A percentile compares a stretch with the other conserved stretches of the same genome.
These are phyloP conservation scores for Acleris sparsana DNA, from an alignment of 2,888 invertebrate species.

Conservation along the genomic window DNA sequence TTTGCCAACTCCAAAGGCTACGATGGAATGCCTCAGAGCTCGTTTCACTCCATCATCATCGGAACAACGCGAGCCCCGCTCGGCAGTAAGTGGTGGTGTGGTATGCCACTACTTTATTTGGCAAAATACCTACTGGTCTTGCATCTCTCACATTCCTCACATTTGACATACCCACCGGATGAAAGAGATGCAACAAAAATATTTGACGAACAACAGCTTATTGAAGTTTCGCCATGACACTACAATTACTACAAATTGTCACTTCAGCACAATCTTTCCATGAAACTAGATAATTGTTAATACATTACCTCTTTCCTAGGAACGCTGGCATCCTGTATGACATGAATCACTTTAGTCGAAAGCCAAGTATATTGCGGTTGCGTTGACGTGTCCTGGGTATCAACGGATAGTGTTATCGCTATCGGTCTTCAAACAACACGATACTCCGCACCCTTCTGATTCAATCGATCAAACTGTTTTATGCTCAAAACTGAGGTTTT, in stretches of 20 bases:
- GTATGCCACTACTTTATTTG: too few relatives aligned
- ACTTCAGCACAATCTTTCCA: too few relatives aligned
- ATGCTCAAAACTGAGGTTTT: slow-evolving; percentile 4
- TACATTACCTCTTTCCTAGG: slow-evolving; percentile 6
- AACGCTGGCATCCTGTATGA: slow-evolving; percentile 11
- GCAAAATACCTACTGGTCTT: too few relatives aligned
- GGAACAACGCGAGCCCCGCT: background rate
- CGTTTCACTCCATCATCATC: too few relatives aligned
- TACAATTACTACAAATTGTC: too few relatives aligned
- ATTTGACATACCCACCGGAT: too few relatives aligned
- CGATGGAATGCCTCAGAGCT: too few relatives aligned
- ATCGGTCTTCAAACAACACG: slow-evolving; percentile 18
- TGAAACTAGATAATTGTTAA: slow-evolving; percentile 1
- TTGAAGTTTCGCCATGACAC: too few relatives aligned
- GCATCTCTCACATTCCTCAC: too few relatives aligned
- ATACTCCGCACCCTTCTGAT: slow-evolving; percentile 23
- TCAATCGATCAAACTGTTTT: slow-evolving; percentile 11
- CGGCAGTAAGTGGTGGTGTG: background rate
- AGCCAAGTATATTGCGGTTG: slow-evolving; percentile 6
- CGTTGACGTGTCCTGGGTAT: slow-evolving; percentile 31
- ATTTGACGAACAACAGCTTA: too few relatives aligned
- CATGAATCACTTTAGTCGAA: slow-evolving; percentile 19
- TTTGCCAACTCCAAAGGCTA: too few relatives aligned
- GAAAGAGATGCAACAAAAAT: too few relatives aligned
- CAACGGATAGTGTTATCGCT: slow-evolving; percentile 28